phyloP scores from a whole-genome alignment of 2,797 vertebrate genomes.

The Rhincodon typus region DNA sequence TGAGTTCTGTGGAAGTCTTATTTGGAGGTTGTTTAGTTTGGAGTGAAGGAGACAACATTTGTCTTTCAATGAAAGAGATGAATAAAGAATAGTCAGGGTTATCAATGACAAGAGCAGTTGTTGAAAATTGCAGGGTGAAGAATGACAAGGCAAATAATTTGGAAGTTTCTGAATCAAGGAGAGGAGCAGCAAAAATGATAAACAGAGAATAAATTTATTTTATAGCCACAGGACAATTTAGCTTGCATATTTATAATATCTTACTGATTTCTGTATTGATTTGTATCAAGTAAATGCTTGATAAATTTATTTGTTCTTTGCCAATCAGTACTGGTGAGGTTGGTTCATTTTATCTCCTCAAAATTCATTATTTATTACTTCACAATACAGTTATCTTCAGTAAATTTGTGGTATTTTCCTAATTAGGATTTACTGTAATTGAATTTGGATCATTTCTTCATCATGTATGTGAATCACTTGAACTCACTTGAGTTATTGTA shows the following conservation, averaged over 20 bases:
- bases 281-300: neutral
- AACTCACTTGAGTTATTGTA: neutral
- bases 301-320: neutral
- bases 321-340: neutral
- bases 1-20: neutral
- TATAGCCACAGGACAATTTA: neutral
- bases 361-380: neutral
- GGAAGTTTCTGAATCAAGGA: neutral
- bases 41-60: neutral
- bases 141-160: neutral
- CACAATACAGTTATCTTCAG: neutral
- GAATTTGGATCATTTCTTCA: neutral
- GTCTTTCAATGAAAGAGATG: neutral
- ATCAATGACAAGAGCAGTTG: neutral
- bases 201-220: neutral
- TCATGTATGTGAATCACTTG: neutral
- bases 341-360: neutral
- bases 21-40: neutral
- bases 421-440: neutral
- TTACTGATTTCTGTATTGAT: conserved; percentile 14
- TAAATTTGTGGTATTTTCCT: neutral
- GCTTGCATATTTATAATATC: neutral
- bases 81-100: neutral
- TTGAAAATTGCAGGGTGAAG: neutral
- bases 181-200: neutral